phyloP scores from a whole-genome alignment of 1,140 invertebrate genomes.

The Antheraea mylitta region DNA sequence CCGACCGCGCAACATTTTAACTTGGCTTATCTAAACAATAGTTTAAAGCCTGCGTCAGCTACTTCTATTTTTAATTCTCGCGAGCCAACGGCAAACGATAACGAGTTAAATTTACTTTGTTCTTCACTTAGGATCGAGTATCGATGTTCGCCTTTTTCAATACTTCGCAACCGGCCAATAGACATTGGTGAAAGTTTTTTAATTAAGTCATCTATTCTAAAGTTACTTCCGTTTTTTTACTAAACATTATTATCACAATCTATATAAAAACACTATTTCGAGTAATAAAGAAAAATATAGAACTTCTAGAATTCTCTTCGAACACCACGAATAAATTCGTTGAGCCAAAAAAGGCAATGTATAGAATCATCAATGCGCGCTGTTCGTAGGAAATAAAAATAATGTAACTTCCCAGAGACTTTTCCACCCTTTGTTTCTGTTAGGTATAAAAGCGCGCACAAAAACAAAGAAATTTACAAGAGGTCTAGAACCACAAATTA shows the following conservation, averaged over 20 bases:
- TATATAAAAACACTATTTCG: no score
- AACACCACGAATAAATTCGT: no score
- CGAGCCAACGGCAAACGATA: conserved; percentile 51
- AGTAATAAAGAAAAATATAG: no score
- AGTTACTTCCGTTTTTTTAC: background rate
- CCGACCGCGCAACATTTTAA: conserved; percentile 43
- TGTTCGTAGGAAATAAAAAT: no score
- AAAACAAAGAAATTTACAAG: no score
- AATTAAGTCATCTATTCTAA: conserved; percentile 47
- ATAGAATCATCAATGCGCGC: no score
- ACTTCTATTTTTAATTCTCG: conserved; percentile 71
- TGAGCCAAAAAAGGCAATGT: no score
- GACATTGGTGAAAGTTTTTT: conserved; percentile 45
- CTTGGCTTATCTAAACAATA: conserved; percentile 71
- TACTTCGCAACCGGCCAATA: conserved; percentile 60
- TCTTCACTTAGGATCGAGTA: conserved; percentile 70
- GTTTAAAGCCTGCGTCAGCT: conserved; percentile 54
- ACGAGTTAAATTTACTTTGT: conserved; percentile 69
- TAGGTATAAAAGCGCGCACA: no score
- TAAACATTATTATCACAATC: background rate
- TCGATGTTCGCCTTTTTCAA: conserved; percentile 65
- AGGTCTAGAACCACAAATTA: no score
- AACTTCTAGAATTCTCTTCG: no score
- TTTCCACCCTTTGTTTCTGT: no score
- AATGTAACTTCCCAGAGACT: no score